Conservation (phyloP, 2,113 vertebrate genomes). For the Tupaia tana region DNA sequence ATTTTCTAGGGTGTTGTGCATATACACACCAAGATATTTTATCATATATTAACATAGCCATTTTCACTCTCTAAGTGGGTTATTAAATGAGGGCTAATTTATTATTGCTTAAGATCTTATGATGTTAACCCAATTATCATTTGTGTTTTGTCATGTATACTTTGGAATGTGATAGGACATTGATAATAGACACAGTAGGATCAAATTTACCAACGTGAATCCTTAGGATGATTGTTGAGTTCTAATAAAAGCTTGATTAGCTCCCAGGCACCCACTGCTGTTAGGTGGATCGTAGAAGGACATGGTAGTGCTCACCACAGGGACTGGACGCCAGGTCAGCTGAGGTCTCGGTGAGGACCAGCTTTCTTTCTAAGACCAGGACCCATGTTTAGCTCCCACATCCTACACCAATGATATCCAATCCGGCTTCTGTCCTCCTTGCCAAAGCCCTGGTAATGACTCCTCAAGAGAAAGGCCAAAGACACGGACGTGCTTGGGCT, state of each 20-base stretch:
- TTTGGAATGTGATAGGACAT: neutral
- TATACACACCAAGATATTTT: slow-evolving; percentile 47
- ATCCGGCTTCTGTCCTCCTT: neutral
- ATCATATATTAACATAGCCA: slow-evolving; percentile 39
- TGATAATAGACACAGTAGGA: neutral
- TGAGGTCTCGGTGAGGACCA: neutral
- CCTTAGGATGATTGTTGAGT: neutral
- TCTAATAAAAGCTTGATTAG: neutral
- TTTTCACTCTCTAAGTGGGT: slow-evolving; percentile 46
- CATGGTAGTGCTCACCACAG: rapidly evolving
- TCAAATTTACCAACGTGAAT: neutral
- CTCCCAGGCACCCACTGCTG: rapidly evolving
- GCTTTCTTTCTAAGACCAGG: neutral
- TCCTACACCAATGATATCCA: rapidly evolving
- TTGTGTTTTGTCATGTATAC: neutral
- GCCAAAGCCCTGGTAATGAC: neutral
- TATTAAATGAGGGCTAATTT: slow-evolving; percentile 65
- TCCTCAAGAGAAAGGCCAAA: rapidly evolving
- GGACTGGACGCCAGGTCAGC: neutral
- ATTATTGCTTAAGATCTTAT: slow-evolving; percentile 50
- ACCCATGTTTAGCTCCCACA: rapidly evolving
- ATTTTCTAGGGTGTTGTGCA: slow-evolving; percentile 63
- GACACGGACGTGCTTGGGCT: neutral
- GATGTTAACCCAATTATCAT: slow-evolving; percentile 51
- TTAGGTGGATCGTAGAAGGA: neutral